A percentile compares a stretch with the other conserved stretches of the same genome.
phyloP scores from a whole-genome alignment of 2,113 vertebrate species.

The Platysternon megacephalum region DNA sequence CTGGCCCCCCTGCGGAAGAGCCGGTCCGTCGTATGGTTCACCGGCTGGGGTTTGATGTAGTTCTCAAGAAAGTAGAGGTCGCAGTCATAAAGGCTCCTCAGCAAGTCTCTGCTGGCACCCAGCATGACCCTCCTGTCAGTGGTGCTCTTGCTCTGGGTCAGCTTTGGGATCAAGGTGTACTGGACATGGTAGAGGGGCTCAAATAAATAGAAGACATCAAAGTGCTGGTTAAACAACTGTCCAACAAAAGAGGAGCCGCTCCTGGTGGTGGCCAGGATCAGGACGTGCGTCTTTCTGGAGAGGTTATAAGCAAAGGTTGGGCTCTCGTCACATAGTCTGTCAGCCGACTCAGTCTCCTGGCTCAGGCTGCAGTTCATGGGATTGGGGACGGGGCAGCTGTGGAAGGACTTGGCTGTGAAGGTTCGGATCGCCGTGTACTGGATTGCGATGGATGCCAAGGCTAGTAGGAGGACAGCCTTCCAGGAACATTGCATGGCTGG shows the following conservation, averaged over 20 bases:
- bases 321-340: slow-evolving; percentile 90
- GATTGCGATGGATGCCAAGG: slow-evolving; percentile 96
- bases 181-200: slow-evolving; percentile 98
- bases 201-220: slow-evolving; percentile 96
- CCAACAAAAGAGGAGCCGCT: slow-evolving; percentile 96
- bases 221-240: slow-evolving; percentile 97
- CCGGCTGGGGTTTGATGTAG: slow-evolving; percentile 92
- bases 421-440: slow-evolving; percentile 98
- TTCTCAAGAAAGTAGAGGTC: slow-evolving; percentile 96
- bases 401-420: slow-evolving; percentile 95
- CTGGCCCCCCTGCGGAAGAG: slow-evolving; percentile 95
- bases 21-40: slow-evolving; percentile 93
- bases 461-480: slow-evolving; percentile 98
- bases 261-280: slow-evolving; percentile 95
- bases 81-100: slow-evolving; percentile 93
- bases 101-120: slow-evolving; percentile 92
- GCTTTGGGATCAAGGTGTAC: slow-evolving; percentile 90
- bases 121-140: slow-evolving; percentile 90
- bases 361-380: slow-evolving; percentile 88
- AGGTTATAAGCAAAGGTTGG: slow-evolving; percentile 86
- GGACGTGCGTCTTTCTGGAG: slow-evolving; percentile 90
- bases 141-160: slow-evolving; percentile 88
- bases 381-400: slow-evolving; percentile 88
- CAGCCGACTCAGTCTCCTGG: slow-evolving; percentile 86
- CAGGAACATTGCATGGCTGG: slow-evolving; percentile 99